Base-by-base conservation (phyloP, 2,888 invertebrate species). In the Megamerina dolium region DNA sequence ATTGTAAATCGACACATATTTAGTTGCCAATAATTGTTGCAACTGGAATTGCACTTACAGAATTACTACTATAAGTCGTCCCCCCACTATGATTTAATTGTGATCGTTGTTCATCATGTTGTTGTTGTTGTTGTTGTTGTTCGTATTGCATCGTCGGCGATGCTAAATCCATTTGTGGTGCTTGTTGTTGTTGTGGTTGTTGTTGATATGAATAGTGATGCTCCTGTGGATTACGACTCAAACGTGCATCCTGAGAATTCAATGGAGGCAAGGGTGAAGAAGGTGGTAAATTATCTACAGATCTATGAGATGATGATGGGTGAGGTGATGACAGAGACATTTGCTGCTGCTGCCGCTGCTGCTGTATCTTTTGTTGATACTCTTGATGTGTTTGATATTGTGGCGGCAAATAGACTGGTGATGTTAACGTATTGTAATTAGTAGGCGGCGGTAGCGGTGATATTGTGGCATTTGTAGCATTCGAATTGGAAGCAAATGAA, bases 11-110 rank as follows among this genome's bases (percentile, higher is more conserved):
- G n/a, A n/a, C n/a, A n/a, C n/a, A n/a, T n/a, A n/a, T n/a, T n/a
- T n/a, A n/a, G n/a, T n/a, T n/a, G n/a, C n/a, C n/a, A n/a, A n/a
- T n/a, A n/a, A n/a, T n/a, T n/a, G n/a, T n/a, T n/a, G n/a, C n/a
- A n/a, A n/a, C n/a, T n/a, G n/a, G n/a, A n/a, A 53, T 54, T 42
- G 13, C 51, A 57, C 65, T 67, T 51, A 59, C 57, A 53, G 57
- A 59, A 39, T 57, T 59, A 42, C 54, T 44, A 43, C 50, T 57
- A 47, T 62, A 51, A 45, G 58, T 30, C 53, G 53, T 27, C 49
- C 54, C 50, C 50, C 55, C 48, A 54, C 57, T 39, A 54, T 54
- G 46, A n/a, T n/a, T n/a, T n/a, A n/a, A n/a, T 18, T 29, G 39
- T 18, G 35, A 30, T 12, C 23, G 21, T 34, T 42, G 44, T 36